These are phyloP conservation scores for Panonychus citri DNA, from an alignment of 1,140 invertebrate genomes.

Conservation along the genomic window DNA sequence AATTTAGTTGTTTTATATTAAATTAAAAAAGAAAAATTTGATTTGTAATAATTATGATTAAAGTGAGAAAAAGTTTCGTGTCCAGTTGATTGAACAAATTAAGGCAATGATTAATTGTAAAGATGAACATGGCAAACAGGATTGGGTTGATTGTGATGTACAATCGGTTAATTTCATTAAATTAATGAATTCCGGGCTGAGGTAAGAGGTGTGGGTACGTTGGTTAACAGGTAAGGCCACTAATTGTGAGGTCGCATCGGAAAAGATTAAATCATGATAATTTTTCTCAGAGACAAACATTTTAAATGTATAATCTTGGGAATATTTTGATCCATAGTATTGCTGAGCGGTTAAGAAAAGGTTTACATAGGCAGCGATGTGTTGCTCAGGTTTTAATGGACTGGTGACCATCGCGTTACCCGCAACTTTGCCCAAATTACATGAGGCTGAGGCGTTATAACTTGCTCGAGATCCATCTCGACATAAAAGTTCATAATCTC, in stretches of 20 bases:
- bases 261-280: constrained; percentile 68
- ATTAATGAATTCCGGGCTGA: constrained; percentile 48
- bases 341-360: constrained; percentile 72
- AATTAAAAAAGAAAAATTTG: no score
- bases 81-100: no score
- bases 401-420: constrained; percentile 73
- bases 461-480: constrained; percentile 46
- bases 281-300: constrained; percentile 62
- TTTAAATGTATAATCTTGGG: constrained; percentile 56
- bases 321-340: constrained; percentile 56
- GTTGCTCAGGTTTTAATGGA: constrained; percentile 45
- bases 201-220: constrained; percentile 38
- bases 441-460: constrained; percentile 23
- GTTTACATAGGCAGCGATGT: constrained; percentile 59
- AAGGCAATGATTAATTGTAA: no score
- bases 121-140: background rate
- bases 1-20: no score
- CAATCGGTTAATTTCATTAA: constrained; percentile 53
- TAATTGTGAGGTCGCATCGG: constrained; percentile 67
- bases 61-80: no score
- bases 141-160: background rate
- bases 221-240: constrained; percentile 32
- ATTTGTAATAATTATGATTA: background rate
- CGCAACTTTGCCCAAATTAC: constrained; percentile 73
- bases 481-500: constrained; percentile 81